phyloP scores from a whole-genome alignment of 2,113 vertebrate species.

The Riparia riparia region DNA sequence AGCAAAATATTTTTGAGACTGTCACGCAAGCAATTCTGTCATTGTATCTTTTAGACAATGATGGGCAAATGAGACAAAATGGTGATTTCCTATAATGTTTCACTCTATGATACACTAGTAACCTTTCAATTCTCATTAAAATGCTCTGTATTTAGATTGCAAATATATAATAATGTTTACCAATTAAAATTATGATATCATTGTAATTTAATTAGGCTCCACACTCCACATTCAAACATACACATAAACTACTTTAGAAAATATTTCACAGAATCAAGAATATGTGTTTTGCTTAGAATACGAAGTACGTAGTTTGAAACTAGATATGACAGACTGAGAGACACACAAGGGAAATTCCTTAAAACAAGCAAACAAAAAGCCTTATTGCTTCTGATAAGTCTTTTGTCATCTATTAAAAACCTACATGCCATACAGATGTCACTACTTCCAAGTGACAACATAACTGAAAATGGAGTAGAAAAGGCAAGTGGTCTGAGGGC shows the following conservation, averaged over 20 bases:
- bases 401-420: background rate
- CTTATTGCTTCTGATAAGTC: background rate
- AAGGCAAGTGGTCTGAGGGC: background rate
- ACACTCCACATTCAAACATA: background rate
- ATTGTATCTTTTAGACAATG: background rate
- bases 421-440: background rate
- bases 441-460: fast-evolving
- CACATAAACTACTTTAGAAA: background rate
- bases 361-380: background rate
- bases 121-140: background rate
- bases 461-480: background rate
- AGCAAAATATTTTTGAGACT: background rate
- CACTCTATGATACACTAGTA: background rate
- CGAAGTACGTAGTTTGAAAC: background rate
- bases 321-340: background rate
- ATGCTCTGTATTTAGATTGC: background rate
- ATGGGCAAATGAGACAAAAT: background rate
- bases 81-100: background rate
- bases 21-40: background rate
- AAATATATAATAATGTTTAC: background rate
- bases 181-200: background rate
- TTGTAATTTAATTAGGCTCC: background rate
- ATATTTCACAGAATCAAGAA: background rate
- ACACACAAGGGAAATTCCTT: background rate
- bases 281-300: background rate